A percentile compares a stretch with the other conserved stretches of the same genome.
phyloP scores from a whole-genome alignment of 2,797 vertebrate genomes.

The Coregonus sp. region DNA sequence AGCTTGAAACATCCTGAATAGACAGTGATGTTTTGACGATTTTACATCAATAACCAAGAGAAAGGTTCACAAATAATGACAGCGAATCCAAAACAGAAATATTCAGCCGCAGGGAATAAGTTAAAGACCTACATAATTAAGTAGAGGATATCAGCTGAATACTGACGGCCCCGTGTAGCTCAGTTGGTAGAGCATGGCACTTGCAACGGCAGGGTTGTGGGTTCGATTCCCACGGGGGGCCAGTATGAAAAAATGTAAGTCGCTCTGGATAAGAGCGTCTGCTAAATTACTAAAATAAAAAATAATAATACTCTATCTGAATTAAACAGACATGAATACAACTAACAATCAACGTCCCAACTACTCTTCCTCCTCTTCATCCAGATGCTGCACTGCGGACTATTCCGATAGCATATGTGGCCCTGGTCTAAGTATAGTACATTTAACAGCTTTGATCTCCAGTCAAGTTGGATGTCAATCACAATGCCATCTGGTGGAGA shows the following conservation, averaged over 20 bases:
- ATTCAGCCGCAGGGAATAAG: background rate
- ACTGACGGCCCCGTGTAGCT: no score
- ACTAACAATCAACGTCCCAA: conserved; percentile 30
- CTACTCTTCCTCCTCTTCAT: conserved; percentile 46
- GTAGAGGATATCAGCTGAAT: background rate
- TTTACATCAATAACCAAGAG: conserved; percentile 15
- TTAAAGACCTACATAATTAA: background rate
- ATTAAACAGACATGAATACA: conserved; percentile 15
- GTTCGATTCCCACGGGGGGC: no score
- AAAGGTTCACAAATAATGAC: background rate
- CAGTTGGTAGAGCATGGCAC: no score
- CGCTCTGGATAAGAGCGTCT: no score
- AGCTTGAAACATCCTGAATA: background rate
- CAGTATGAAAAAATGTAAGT: no score
- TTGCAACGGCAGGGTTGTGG: no score
- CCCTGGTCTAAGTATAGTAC: conserved; percentile 63
- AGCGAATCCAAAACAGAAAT: conserved; percentile 1
- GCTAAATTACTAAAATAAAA: no score
- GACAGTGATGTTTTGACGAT: background rate
- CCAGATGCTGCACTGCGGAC: conserved; percentile 65
- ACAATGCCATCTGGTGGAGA: conserved; percentile 74
- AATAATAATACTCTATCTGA: background rate
- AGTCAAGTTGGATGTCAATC: conserved; percentile 73
- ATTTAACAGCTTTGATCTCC: conserved; percentile 73
- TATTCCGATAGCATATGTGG: conserved; percentile 69